A percentile compares a stretch with the other conserved stretches of the same genome.
Evolutionary conservation across 1,140 invertebrate species (phyloP).

Genomic region (Odontomachus brunneus): DNA sequence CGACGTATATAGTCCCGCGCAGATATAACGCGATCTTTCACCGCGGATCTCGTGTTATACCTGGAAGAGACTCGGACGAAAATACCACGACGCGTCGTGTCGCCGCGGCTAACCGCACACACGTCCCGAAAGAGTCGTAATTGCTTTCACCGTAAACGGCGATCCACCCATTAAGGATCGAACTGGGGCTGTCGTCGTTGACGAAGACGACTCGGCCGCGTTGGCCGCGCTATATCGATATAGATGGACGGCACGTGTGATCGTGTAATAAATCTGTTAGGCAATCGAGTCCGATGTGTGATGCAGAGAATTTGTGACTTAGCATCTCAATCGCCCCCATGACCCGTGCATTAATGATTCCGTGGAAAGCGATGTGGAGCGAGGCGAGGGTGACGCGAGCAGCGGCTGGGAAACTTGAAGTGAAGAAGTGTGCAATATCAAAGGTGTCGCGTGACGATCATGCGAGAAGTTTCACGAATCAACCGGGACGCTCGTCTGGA

Average conservation of each 20-base stretch:
- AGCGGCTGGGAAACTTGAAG: neutral
- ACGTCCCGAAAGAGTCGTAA: slow-evolving; percentile 26
- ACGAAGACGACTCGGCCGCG: slow-evolving; percentile 38
- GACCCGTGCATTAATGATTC: neutral
- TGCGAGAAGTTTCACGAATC: slow-evolving; percentile 45
- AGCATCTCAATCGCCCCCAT: neutral
- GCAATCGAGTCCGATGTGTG: slow-evolving; percentile 14
- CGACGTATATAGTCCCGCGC: no score
- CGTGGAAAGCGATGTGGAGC: slow-evolving; percentile 15
- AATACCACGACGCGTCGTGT: neutral
- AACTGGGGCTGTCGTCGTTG: slow-evolving; percentile 49
- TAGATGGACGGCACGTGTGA: slow-evolving; percentile 1
- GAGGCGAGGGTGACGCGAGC: neutral
- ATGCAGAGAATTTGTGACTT: neutral
- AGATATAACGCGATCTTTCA: no score
- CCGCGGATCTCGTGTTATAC: neutral
- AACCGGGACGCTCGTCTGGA: slow-evolving; percentile 19
- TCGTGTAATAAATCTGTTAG: slow-evolving; percentile 42
- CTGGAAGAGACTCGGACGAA: neutral
- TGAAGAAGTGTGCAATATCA: slow-evolving; percentile 4
- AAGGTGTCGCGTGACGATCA: slow-evolving; percentile 31
- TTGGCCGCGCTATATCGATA: slow-evolving; percentile 56
- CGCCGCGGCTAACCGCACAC: neutral
- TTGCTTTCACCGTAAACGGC: slow-evolving; percentile 33
- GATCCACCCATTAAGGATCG: slow-evolving; percentile 51